Evolutionary conservation across 2,797 vertebrate genomes (phyloP).

Genomic region (Merluccius polli): DNA sequence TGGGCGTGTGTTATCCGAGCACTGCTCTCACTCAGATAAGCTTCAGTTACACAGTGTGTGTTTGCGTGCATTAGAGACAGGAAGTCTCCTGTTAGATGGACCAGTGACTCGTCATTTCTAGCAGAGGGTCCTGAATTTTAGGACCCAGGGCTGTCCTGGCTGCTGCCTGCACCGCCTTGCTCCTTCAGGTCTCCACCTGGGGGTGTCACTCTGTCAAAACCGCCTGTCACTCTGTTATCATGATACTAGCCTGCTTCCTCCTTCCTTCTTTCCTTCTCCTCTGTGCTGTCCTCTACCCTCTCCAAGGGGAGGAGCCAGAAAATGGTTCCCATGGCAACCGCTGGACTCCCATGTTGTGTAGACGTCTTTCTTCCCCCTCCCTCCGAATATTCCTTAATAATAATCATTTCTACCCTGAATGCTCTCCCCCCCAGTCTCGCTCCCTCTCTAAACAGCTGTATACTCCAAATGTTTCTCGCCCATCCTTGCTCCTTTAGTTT

Average conservation of each 20-base stretch:
- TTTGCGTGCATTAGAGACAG: constrained; percentile 38
- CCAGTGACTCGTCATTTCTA: constrained; percentile 46
- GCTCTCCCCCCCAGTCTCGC: neutral
- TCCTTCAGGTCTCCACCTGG: neutral
- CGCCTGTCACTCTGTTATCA: too few relatives aligned
- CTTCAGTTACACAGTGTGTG: constrained; percentile 31
- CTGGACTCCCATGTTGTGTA: too few relatives aligned
- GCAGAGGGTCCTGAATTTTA: neutral
- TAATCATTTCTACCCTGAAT: too few relatives aligned
- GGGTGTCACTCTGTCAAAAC: neutral
- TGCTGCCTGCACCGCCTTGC: constrained; percentile 15
- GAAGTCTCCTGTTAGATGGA: constrained; percentile 63
- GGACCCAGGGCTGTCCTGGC: constrained; percentile 8
- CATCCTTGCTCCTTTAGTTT: neutral
- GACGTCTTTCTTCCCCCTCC: too few relatives aligned
- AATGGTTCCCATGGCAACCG: too few relatives aligned
- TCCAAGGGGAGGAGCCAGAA: too few relatives aligned
- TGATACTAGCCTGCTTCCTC: too few relatives aligned
- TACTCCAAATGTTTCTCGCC: constrained; percentile 38
- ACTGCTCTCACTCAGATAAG: constrained; percentile 2
- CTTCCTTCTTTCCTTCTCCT: too few relatives aligned
- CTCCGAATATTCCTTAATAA: too few relatives aligned
- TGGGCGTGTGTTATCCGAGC: neutral
- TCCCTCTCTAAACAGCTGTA: constrained; percentile 68
- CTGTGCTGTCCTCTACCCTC: too few relatives aligned